Base-by-base conservation (phyloP, 2,888 invertebrate genomes). In the Drosophila austrosaltans region DNA sequence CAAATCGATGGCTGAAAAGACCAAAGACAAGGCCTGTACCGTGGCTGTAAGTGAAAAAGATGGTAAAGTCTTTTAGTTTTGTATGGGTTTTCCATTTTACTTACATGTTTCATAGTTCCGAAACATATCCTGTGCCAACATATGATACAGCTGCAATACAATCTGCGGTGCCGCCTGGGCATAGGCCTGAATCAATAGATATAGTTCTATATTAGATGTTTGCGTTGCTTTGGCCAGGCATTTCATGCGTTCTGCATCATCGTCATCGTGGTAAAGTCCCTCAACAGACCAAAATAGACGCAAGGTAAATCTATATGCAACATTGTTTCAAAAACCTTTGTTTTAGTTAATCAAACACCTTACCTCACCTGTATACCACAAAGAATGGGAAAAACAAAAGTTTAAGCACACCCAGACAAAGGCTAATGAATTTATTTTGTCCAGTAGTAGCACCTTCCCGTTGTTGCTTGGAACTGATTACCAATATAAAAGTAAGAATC, bases 201-300 rank as follows among this genome's bases (percentile, higher is more conserved):
- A 96, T 39, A 96, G 92, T 89, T 97, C 96, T 77, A 95, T 93
- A n/a, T 95, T 94, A 25, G 96, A 95, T 1, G 95, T 95, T 63
- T 94, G 93, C 25, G 94, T 93, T 4, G 95, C 94, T 67, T 93
- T 92, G 7, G 92, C 85, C 56, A 96, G 89, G 10, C 96, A 95
- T 72, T 95, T 94, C 82, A 93, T 93, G 12, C 94, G 94, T 72
- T 94, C 94, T 44, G 93, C 93, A 48, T 95, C 94, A 74, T 95
- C 94, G 8, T 92, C 90, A 2, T 86, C 92, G 48, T 93, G 94
- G 81, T 94, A 94, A 6, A 95, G 93, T 10, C 95, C 95, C 90
- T 96, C 96, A 54, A 96, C 93, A 81, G 95, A 95, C 95, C 96
- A 95, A 89, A 96, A 96, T 88, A 96, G 94, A 76, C 95, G 94